Conservation (phyloP, 2,888 invertebrate species). For the Lissonota sp. region DNA sequence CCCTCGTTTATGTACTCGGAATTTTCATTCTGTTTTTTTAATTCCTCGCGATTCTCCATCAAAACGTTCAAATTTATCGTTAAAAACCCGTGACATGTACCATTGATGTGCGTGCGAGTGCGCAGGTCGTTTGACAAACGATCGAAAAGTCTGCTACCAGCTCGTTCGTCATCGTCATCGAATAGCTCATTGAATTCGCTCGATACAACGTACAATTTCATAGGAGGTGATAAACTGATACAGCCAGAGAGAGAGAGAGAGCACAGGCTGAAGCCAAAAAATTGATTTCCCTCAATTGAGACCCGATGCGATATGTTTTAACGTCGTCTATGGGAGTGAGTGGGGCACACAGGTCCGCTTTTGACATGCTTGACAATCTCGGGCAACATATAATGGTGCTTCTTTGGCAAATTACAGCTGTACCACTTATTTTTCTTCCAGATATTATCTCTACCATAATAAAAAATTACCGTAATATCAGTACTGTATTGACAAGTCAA, state of each 20-base stretch:
- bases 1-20: too few relatives aligned
- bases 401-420: too few relatives aligned
- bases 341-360: too few relatives aligned
- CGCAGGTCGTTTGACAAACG: slow-evolving; percentile 61
- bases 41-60: background rate
- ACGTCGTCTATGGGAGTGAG: background rate
- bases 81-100: slow-evolving; percentile 24
- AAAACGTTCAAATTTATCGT: slow-evolving; percentile 49
- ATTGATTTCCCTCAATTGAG: background rate
- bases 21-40: background rate
- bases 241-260: background rate
- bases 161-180: slow-evolving; percentile 64
- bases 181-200: slow-evolving; percentile 60
- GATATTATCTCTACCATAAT: too few relatives aligned
- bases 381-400: too few relatives aligned
- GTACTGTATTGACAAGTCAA: too few relatives aligned
- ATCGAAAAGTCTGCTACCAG: slow-evolving; percentile 60
- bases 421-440: too few relatives aligned
- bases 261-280: background rate
- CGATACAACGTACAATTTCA: slow-evolving; percentile 47
- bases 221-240: slow-evolving; percentile 28
- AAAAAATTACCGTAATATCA: too few relatives aligned
- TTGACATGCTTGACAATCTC: too few relatives aligned
- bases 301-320: slow-evolving; percentile 36
- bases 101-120: background rate